A percentile compares a stretch with the other conserved stretches of the same genome.
Evolutionary conservation across 2,797 vertebrate species (phyloP).

Genomic region (Macrochelys suwanniensis): DNA sequence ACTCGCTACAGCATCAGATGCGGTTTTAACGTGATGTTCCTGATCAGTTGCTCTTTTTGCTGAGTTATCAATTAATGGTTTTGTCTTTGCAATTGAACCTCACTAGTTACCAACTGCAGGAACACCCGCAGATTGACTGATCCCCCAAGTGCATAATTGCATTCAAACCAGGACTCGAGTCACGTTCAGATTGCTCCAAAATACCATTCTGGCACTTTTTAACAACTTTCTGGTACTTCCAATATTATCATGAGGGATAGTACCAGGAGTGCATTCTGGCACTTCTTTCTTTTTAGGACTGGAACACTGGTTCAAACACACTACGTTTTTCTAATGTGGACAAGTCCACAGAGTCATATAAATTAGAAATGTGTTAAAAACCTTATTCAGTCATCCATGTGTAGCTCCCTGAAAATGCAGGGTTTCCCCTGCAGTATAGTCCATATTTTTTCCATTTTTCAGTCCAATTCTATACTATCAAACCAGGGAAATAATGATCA

Average conservation of each 20-base stretch:
- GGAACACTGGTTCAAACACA: background rate
- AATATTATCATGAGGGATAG: background rate
- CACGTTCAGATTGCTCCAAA: background rate
- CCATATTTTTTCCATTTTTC: rapidly evolving
- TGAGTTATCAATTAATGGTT: rapidly evolving
- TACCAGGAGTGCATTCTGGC: background rate
- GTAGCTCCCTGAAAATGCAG: background rate
- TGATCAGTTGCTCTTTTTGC: background rate
- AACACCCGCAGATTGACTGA: background rate
- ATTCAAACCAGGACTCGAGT: background rate
- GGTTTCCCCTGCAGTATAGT: background rate
- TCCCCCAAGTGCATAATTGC: rapidly evolving
- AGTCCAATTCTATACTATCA: background rate
- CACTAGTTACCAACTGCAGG: background rate
- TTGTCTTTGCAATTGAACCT: rapidly evolving
- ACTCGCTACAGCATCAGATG: rapidly evolving
- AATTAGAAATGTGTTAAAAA: background rate
- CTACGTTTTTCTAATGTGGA: background rate
- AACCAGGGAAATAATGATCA: background rate
- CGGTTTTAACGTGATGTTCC: background rate
- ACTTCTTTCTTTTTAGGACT: background rate
- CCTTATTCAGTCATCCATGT: background rate
- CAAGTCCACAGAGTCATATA: background rate
- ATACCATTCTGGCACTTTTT: background rate
- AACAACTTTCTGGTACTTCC: background rate